These are phyloP conservation scores for Maccullochella peelii DNA, from an alignment of 2,113 vertebrate species.

Conservation along the genomic window DNA sequence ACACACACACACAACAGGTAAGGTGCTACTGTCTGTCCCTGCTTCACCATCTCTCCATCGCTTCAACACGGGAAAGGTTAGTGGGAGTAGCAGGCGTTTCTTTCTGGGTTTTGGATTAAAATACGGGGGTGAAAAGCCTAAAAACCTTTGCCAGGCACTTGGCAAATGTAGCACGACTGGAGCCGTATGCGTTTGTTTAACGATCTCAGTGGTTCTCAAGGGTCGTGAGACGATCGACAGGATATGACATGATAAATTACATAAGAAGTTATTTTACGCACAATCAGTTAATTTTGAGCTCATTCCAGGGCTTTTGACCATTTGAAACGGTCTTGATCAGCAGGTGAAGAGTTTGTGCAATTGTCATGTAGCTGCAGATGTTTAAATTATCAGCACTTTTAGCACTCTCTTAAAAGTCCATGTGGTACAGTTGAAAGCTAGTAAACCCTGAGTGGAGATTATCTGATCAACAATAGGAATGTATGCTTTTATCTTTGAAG, in stretches of 20 bases:
- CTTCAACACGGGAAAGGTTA: neutral
- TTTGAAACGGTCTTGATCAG: neutral
- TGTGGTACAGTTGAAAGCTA: too few relatives aligned
- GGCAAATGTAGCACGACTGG: neutral
- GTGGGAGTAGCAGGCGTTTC: neutral
- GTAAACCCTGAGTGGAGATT: too few relatives aligned
- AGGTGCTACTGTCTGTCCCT: conserved; percentile 66
- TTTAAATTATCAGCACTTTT: too few relatives aligned
- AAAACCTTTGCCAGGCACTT: conserved; percentile 33
- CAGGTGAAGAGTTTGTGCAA: too few relatives aligned
- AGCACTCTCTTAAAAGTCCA: too few relatives aligned
- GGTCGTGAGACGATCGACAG: neutral
- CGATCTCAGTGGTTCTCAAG: too few relatives aligned
- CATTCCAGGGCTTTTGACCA: neutral
- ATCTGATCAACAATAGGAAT: too few relatives aligned
- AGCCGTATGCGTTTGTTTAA: neutral
- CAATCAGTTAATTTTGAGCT: neutral
- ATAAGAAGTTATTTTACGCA: neutral
- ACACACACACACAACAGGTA: conserved; percentile 38
- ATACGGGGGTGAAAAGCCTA: neutral
- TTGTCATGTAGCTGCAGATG: too few relatives aligned
- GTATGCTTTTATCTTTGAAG: too few relatives aligned
- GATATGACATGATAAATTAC: neutral
- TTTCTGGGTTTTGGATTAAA: neutral
- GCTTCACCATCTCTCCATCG: conserved; percentile 5